Evolutionary conservation across 2,888 invertebrate species (phyloP), one percentile per base, ranked within the genome.

Genomic region (Brachyopa scutellaris): DNA sequence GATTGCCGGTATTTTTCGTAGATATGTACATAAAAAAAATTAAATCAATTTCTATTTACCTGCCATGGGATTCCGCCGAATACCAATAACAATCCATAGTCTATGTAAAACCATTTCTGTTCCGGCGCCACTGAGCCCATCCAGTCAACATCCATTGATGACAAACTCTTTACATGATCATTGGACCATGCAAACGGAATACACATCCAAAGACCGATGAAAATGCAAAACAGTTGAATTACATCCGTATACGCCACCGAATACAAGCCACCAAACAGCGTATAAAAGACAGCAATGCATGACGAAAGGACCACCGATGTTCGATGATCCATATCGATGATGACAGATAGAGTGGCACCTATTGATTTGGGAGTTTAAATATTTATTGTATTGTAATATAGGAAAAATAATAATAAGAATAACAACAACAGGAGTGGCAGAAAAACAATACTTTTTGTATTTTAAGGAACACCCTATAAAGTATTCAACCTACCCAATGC

Each of bases 11-110:
- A n/a, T n/a, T n/a, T n/a, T n/a, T n/a, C n/a, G n/a, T n/a, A n/a
- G n/a, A n/a, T n/a, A n/a, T n/a, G n/a, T n/a, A n/a, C n/a, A n/a
- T n/a, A n/a, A n/a, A n/a, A n/a, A n/a, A n/a, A n/a, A n/a, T n/a
- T n/a, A 55, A 55, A 11, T 40, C 31, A 51, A 15, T 42, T 21
- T 42, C 0, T 13, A 84, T 89, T 87, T 21, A 95, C 95, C 94
- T 98, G 97, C 98, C 99, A 99, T 0, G 99, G 99, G 86, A 99
- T 98, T 42, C 99, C 99, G 13, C 99, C 99, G 87, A 99, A 97
- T 51, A 98, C 92, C 73, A 99, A 92, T 86, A 99, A 92, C 85
- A 99, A 91, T 8, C 96, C 97, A 86, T 96, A 95, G 91, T 99
- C 99, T 57, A 96, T 86, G 89, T 98, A 99, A 86, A 92, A 94